A percentile compares a stretch with the other conserved stretches of the same genome.
phyloP scores from a whole-genome alignment of 2,888 invertebrate genomes.

The Dasysyrphus tricinctus region DNA sequence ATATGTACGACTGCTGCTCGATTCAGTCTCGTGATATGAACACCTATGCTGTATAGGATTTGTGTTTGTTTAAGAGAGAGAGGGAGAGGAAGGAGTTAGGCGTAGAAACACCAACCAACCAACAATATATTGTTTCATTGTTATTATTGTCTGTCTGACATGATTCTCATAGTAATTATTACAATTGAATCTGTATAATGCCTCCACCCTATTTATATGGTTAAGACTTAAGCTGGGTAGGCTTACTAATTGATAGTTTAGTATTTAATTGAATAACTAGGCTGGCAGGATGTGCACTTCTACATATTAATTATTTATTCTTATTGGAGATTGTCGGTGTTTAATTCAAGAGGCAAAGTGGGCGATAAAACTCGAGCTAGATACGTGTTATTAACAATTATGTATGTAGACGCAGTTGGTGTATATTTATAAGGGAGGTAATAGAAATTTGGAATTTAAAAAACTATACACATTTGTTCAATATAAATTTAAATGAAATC shows the following conservation, averaged over 20 bases:
- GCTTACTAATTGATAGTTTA: slow-evolving; percentile 73
- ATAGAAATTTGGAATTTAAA: neutral
- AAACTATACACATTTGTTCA: no score
- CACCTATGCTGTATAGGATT: slow-evolving; percentile 4
- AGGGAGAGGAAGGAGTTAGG: neutral
- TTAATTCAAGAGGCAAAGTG: slow-evolving; percentile 15
- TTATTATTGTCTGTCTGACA: slow-evolving; percentile 73
- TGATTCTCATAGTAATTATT: slow-evolving; percentile 73
- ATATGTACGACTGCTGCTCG: neutral
- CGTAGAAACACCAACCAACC: neutral
- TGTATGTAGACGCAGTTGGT: neutral
- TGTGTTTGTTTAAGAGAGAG: neutral
- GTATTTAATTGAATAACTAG: slow-evolving; percentile 75
- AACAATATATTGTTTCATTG: slow-evolving; percentile 58
- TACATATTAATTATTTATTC: slow-evolving; percentile 71
- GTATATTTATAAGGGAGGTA: neutral
- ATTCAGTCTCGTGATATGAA: slow-evolving; percentile 33
- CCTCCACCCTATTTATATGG: slow-evolving; percentile 22
- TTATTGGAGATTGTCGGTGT: slow-evolving; percentile 25
- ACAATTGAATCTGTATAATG: slow-evolving; percentile 24
- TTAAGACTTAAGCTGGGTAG: slow-evolving; percentile 44
- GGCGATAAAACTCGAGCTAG: neutral
- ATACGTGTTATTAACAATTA: slow-evolving; percentile 32
- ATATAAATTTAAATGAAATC: no score
- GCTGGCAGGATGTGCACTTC: slow-evolving; percentile 68